phyloP scores from a whole-genome alignment of 2,797 vertebrate species.

The Hydrolagus colliei region DNA sequence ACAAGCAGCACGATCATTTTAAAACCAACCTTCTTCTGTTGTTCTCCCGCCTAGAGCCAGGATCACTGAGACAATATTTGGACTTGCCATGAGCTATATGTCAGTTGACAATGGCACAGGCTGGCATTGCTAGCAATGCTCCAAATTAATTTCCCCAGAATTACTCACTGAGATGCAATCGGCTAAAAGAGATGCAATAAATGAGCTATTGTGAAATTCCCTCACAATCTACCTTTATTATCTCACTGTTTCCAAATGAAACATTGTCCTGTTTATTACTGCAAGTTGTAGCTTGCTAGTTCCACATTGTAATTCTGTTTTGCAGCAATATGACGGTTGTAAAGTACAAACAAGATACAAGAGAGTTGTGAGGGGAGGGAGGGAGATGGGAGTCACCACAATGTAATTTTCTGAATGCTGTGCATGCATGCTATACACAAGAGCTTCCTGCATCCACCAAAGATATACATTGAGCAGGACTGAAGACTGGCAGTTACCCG shows the following conservation, averaged over 20 bases:
- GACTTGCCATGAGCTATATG: not conserved
- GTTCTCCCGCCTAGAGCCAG: no score
- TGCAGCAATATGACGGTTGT: not conserved
- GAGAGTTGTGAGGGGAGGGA: no score
- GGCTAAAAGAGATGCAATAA: not conserved
- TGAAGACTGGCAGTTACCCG: no score
- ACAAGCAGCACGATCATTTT: no score
- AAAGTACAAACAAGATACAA: not conserved
- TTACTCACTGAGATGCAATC: not conserved
- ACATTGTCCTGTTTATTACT: not conserved
- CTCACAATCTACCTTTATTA: not conserved
- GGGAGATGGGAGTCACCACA: no score
- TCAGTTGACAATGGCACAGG: not conserved
- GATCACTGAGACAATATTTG: not conserved
- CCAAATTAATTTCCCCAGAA: not conserved
- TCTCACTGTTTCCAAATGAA: constrained; percentile 16
- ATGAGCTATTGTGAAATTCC: not conserved
- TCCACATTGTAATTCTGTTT: not conserved
- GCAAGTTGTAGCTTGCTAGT: not conserved
- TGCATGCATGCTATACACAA: no score
- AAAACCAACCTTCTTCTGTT: not conserved
- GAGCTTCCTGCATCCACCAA: no score
- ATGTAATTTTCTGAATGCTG: no score
- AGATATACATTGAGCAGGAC: no score
- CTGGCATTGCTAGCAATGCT: not conserved